Base-by-base conservation (phyloP, 2,797 vertebrate species). In the Cottoperca gobio region DNA sequence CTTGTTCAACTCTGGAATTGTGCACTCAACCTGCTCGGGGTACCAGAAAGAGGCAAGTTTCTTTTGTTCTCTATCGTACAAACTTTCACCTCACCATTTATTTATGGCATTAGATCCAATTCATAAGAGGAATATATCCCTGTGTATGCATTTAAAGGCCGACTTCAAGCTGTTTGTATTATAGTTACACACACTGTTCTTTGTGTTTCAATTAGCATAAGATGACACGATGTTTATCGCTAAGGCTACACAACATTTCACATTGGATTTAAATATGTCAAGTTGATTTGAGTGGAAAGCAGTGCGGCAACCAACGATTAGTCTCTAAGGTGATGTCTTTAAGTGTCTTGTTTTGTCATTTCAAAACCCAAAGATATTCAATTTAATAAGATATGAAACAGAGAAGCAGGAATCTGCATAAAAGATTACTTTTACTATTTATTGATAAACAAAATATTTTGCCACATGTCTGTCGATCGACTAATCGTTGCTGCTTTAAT, bases 11-110 rank as follows among this genome's bases (percentile, higher is more conserved):
- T 95, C 95, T 35, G 98, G 98, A 90, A 89, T 99, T 70, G 90
- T 99, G 87, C 98, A 97, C 78, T 57, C 97, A 76, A 96, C 96
- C 74, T 99, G 97, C 86, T 96, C 95, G 39, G 96, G 97, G 21
- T 96, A 98, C 94, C 97, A 98, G 87, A 99, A 98, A 83, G 96
- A 99, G 96, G 98, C 96, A 89, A 86, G 92, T 90, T 71, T 78
- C 35, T 64, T 68, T 11, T 14, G 0, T 69, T 69, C 0, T 14
- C 6, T 31, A 2, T 46, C 5, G 21, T 46, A 0, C 6, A 26
- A 3, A 19, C 6, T 6, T 43, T 42, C 1, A 40, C 11, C 11
- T 28, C 6, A 28, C 11, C 3, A 16, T 35, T 54, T 0, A 12
- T 13, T 50, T 16, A 8, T 52, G 2, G 13, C 26, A 46, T 53